These are phyloP conservation scores for Sipunculus nudus DNA, from an alignment of 2,888 invertebrate species.

Conservation along the genomic window DNA sequence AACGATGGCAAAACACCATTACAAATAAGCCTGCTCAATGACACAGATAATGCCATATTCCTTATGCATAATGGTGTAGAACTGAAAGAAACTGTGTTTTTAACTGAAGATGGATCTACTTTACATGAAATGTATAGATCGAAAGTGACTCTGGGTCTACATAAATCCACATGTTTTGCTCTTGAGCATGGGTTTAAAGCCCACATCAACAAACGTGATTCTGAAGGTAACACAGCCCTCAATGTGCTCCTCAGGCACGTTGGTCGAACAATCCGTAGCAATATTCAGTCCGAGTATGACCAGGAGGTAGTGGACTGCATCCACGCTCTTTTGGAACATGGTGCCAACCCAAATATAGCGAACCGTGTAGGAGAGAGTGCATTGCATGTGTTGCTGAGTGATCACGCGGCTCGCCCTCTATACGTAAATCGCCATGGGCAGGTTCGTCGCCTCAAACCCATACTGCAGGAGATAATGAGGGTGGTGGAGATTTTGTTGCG, in stretches of 20 bases:
- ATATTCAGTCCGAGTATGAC: constrained; percentile 46
- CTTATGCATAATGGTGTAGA: constrained; percentile 74
- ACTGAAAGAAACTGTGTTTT: constrained; percentile 38
- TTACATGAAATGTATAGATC: constrained; percentile 68
- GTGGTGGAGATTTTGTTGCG: constrained; percentile 38
- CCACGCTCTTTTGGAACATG: constrained; percentile 55
- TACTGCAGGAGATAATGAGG: constrained; percentile 39
- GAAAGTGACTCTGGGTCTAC: constrained; percentile 69
- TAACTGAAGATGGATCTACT: constrained; percentile 43
- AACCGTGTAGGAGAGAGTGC: constrained; percentile 77
- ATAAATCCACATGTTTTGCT: constrained; percentile 76
- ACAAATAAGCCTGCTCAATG: constrained; percentile 70
- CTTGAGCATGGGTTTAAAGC: constrained; percentile 77
- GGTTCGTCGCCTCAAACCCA: constrained; percentile 37
- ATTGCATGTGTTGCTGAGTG: constrained; percentile 67
- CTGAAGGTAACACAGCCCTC: constrained; percentile 78
- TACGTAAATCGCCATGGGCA: constrained; percentile 41
- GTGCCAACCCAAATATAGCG: constrained; percentile 56
- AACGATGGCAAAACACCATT: constrained; percentile 41
- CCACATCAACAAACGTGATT: constrained; percentile 78
- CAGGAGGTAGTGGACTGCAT: constrained; percentile 56
- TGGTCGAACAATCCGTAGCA: constrained; percentile 37
- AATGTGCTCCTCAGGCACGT: constrained; percentile 39
- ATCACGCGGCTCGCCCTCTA: constrained; percentile 32
- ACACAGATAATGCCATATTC: constrained; percentile 75